A percentile compares a stretch with the other conserved stretches of the same genome.
Evolutionary conservation across 2,113 vertebrate genomes (phyloP).

Genomic region (Nerophis lumbriciformis): DNA sequence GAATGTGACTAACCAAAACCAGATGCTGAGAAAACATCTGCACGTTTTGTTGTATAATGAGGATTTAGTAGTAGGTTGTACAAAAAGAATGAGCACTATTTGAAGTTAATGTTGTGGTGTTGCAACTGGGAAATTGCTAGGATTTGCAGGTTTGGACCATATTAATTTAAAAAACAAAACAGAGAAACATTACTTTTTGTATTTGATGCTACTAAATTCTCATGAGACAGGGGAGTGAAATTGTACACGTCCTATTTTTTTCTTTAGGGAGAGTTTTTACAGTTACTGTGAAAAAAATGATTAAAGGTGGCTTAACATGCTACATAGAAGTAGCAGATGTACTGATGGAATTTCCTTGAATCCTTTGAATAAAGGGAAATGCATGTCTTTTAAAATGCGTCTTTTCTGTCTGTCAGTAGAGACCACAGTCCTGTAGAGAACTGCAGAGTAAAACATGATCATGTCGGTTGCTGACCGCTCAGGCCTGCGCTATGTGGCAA

Average conservation of each 20-base stretch:
- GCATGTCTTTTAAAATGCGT: conserved; percentile 54
- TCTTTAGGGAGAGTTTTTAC: conserved; percentile 54
- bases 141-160: no score
- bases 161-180: no score
- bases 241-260: conserved; percentile 15
- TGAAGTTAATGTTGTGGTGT: no score
- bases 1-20: background rate
- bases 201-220: background rate
- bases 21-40: background rate
- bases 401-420: conserved; percentile 9
- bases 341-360: conserved; percentile 37
- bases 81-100: no score
- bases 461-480: conserved; percentile 42
- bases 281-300: conserved; percentile 32
- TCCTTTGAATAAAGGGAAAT: conserved; percentile 58
- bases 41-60: background rate
- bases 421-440: conserved; percentile 12
- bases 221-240: background rate
- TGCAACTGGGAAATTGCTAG: no score
- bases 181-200: no score
- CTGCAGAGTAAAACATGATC: conserved; percentile 53
- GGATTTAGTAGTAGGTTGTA: no score
- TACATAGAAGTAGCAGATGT: conserved; percentile 42
- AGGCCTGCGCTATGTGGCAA: conserved; percentile 28
- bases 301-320: conserved; percentile 16